A percentile compares a stretch with the other conserved stretches of the same genome.
Evolutionary conservation across 2,797 vertebrate genomes (phyloP).

Genomic region (Glossophaga mutica): DNA sequence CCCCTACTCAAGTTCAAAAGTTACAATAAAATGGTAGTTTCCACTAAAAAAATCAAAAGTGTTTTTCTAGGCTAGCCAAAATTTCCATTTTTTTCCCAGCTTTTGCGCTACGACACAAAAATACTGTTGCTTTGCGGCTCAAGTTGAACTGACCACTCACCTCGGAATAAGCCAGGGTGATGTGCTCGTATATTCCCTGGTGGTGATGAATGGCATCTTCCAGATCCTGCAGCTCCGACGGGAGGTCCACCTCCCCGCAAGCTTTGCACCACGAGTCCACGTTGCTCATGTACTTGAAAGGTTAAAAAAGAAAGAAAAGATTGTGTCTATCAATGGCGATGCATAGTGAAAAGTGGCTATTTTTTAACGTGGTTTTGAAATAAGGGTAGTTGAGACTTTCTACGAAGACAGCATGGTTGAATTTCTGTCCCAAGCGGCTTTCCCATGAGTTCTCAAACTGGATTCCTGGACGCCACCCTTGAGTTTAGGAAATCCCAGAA

Average conservation of each 20-base stretch:
- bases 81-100: not conserved
- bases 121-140: fast-evolving
- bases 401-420: not conserved
- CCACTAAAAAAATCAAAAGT: not conserved
- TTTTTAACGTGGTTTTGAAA: not conserved
- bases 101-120: not conserved
- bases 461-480: not conserved
- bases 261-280: constrained; percentile 99
- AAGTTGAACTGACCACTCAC: constrained; percentile 72
- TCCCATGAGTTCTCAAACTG: not conserved
- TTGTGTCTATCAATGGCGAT: not conserved
- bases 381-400: not conserved
- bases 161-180: constrained; percentile 97
- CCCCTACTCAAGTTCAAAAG: not conserved
- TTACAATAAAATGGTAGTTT: not conserved
- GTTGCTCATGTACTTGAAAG: constrained; percentile 95
- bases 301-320: not conserved
- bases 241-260: constrained; percentile 96
- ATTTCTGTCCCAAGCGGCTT: not conserved
- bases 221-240: constrained; percentile 97
- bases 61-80: not conserved
- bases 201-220: constrained; percentile 99
- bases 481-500: not conserved
- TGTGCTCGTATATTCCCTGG: constrained; percentile 97
- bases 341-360: not conserved